Evolutionary conservation across 1,140 invertebrate species (phyloP).

Genomic region (Drosophila arizonae): DNA sequence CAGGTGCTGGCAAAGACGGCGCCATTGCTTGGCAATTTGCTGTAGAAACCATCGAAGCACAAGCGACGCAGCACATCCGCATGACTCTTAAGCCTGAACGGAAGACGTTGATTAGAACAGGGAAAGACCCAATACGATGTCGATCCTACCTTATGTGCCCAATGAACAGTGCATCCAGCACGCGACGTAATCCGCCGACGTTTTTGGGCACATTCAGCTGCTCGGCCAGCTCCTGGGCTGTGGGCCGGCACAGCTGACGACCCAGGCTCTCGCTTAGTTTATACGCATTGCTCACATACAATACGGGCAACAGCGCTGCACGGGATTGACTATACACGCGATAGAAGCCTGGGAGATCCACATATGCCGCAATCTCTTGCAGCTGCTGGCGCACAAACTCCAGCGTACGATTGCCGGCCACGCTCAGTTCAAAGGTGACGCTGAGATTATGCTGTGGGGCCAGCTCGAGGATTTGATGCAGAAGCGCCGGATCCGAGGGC

Average conservation of each 20-base stretch:
- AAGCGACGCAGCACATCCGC: slow-evolving; percentile 82
- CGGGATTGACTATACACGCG: slow-evolving; percentile 83
- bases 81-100: slow-evolving; percentile 74
- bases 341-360: slow-evolving; percentile 84
- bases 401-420: slow-evolving; percentile 69
- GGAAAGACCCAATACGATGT: neutral
- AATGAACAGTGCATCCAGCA: slow-evolving; percentile 85
- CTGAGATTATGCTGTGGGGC: slow-evolving; percentile 75
- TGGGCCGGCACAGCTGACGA: slow-evolving; percentile 83
- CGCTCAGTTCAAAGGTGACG: slow-evolving; percentile 75
- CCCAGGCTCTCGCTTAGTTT: slow-evolving; percentile 84
- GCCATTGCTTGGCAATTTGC: slow-evolving; percentile 85
- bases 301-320: slow-evolving; percentile 83
- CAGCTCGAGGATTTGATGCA: slow-evolving; percentile 67
- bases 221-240: slow-evolving; percentile 62
- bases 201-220: neutral
- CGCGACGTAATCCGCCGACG: slow-evolving; percentile 82
- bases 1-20: slow-evolving; percentile 86
- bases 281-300: slow-evolving; percentile 86
- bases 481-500: slow-evolving; percentile 51
- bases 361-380: slow-evolving; percentile 50
- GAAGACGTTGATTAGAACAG: neutral
- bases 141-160: slow-evolving; percentile 83
- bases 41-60: slow-evolving; percentile 87
- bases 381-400: slow-evolving; percentile 74